Conservation (phyloP, 2,797 vertebrate species). For the Petrocephalus sullivani region DNA sequence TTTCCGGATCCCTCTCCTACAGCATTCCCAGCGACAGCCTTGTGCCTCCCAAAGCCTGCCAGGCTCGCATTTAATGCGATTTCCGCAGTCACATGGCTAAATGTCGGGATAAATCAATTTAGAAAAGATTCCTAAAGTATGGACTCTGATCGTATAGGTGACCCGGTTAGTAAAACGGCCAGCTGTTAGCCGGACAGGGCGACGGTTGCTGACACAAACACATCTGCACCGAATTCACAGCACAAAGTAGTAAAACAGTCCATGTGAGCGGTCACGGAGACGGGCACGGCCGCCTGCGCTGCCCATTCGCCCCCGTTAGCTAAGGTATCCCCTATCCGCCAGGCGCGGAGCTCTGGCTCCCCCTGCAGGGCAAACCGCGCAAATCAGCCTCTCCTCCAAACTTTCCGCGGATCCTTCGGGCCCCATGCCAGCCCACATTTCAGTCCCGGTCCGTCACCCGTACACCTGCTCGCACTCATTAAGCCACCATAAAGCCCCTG, state of each 20-base stretch:
- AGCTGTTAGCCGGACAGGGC: neutral
- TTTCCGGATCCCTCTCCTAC: neutral
- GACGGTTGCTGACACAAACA: neutral
- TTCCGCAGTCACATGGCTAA: slow-evolving; percentile 47
- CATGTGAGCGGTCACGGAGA: neutral
- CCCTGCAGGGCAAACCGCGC: neutral
- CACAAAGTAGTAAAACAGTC: neutral
- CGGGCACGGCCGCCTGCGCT: neutral
- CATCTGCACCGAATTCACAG: neutral
- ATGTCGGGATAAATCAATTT: slow-evolving; percentile 43
- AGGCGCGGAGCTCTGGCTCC: neutral
- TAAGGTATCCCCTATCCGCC: neutral
- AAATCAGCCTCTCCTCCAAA: neutral
- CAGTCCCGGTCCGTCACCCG: neutral
- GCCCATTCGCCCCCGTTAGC: too few species aligned
- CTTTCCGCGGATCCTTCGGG: neutral
- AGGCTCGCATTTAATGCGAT: slow-evolving; percentile 14
- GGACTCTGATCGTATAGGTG: neutral
- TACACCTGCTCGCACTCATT: neutral
- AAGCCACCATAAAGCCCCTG: neutral
- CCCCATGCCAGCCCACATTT: neutral
- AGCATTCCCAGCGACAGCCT: neutral
- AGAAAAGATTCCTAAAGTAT: neutral
- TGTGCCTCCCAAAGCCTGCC: neutral
- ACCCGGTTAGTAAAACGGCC: neutral